Conservation (phyloP, 2,113 vertebrate species). For the Fulica atra region DNA sequence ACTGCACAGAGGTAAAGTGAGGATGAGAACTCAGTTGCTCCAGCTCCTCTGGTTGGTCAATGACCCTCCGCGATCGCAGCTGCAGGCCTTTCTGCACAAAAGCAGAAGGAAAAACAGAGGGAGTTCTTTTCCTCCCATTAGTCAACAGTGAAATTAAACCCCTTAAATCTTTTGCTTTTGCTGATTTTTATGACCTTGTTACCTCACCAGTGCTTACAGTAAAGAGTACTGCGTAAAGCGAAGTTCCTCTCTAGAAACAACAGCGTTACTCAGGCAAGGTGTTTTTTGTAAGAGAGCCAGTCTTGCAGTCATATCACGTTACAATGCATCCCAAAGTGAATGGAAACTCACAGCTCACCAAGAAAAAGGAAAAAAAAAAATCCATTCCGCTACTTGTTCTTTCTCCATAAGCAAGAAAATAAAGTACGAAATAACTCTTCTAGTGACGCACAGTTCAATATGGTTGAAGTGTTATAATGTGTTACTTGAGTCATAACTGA, state of each 20-base stretch:
- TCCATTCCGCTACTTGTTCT: background rate
- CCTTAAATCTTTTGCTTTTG: background rate
- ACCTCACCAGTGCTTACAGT: background rate
- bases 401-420: background rate
- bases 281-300: slow-evolving; percentile 28
- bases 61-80: background rate
- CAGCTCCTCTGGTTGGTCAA: background rate
- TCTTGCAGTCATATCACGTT: background rate
- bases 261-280: background rate
- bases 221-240: background rate
- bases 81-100: background rate
- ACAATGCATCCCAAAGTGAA: background rate
- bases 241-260: slow-evolving; percentile 4
- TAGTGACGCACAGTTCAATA: background rate
- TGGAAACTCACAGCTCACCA: background rate
- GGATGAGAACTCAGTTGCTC: background rate
- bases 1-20: background rate
- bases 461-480: slow-evolving; percentile 7
- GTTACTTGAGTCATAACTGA: slow-evolving; percentile 61
- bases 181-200: background rate
- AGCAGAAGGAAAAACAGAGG: background rate
- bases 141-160: background rate
- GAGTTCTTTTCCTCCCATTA: background rate
- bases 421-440: background rate
- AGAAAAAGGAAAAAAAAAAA: background rate